Conservation (phyloP, 2,888 invertebrate genomes). For the Tubulanus polymorphus region DNA sequence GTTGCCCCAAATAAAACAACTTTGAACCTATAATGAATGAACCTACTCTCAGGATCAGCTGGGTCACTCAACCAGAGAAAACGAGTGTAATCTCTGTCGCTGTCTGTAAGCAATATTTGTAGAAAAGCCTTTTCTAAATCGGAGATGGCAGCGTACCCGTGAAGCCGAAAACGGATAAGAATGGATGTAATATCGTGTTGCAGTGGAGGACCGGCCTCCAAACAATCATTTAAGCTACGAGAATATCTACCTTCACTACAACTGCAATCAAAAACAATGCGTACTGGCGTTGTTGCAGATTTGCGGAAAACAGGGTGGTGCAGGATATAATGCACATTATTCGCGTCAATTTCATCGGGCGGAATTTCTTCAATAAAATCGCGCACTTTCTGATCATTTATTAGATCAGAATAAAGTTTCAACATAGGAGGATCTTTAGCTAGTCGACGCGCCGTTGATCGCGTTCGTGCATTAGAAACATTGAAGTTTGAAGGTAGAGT, state of each 20-base stretch:
- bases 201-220: conserved; percentile 20
- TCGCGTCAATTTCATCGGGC: too few species aligned
- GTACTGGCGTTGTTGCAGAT: conserved; percentile 23
- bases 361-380: neutral
- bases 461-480: too few species aligned
- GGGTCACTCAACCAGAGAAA: too few species aligned
- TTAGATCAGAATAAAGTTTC: too few species aligned
- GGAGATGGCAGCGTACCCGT: conserved; percentile 13
- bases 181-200: conserved; percentile 13
- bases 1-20: conserved; percentile 11
- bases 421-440: too few species aligned
- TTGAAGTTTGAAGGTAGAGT: too few species aligned
- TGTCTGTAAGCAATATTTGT: conserved; percentile 11
- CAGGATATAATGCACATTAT: conserved; percentile 8
- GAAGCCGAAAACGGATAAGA: conserved; percentile 16
- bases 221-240: conserved; percentile 19
- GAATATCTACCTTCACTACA: conserved; percentile 8
- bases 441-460: too few species aligned
- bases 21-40: conserved; percentile 9
- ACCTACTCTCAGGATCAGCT: neutral
- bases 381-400: too few species aligned
- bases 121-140: conserved; percentile 19
- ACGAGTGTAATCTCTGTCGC: conserved; percentile 15
- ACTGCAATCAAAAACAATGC: conserved; percentile 27
- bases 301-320: conserved; percentile 12